These are phyloP conservation scores for Premnoplex brunnescens DNA, from an alignment of 2,797 vertebrate genomes.

Conservation along the genomic window DNA sequence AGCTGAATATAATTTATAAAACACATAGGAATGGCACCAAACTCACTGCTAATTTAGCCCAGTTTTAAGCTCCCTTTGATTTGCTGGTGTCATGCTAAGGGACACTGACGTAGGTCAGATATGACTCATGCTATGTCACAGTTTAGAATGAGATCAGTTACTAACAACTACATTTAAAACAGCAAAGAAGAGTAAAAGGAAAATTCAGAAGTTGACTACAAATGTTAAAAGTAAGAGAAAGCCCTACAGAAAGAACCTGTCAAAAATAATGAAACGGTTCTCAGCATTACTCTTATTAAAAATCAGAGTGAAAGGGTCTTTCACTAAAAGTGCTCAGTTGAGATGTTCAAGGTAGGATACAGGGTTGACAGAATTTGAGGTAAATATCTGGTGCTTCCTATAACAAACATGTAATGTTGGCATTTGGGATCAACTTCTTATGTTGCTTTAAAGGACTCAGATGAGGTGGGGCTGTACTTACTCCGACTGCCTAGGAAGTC, in stretches of 20 bases:
- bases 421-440: neutral
- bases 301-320: neutral
- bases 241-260: neutral
- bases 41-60: neutral
- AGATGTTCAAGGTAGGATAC: neutral
- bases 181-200: neutral
- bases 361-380: neutral
- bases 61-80: neutral
- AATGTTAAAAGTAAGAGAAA: neutral
- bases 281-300: neutral
- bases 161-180: neutral
- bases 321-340: neutral
- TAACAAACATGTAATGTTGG: neutral
- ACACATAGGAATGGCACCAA: neutral
- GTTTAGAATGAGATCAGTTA: neutral
- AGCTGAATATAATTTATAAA: neutral
- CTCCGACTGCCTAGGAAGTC: neutral
- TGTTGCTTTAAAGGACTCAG: neutral
- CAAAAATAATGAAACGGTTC: neutral
- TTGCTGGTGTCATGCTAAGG: neutral
- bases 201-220: neutral
- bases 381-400: neutral
- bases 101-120: neutral
- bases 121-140: neutral
- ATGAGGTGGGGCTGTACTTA: neutral